Percentiles rank a stretch among this genome's conserved stretches.
Evolutionary conservation across 2,113 vertebrate genomes (phyloP).

Genomic region (Nannobrachium achirus): DNA sequence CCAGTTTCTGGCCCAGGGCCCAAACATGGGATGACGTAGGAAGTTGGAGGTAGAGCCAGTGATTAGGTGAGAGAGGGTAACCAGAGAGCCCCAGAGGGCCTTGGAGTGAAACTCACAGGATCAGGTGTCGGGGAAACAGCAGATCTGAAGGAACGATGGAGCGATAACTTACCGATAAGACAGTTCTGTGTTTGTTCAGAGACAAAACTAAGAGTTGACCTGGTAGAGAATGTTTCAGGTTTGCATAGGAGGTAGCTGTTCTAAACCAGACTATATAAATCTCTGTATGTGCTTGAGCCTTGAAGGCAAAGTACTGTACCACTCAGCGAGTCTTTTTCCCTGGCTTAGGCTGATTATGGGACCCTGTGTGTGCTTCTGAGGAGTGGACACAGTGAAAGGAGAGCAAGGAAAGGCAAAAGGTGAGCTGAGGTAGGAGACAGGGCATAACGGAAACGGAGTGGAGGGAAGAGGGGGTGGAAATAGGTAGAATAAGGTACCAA

Average conservation of each 20-base stretch:
- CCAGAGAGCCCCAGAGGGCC: constrained; percentile 56
- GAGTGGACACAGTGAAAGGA: not conserved
- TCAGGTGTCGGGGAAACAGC: constrained; percentile 61
- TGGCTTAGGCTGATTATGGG: not conserved
- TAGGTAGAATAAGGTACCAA: constrained; percentile 14
- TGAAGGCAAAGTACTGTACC: not conserved
- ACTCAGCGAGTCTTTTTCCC: not conserved
- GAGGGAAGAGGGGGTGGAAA: not conserved
- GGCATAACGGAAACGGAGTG: constrained; percentile 5
- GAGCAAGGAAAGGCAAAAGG: not conserved
- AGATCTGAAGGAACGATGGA: constrained; percentile 13
- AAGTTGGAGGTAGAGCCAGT: not conserved
- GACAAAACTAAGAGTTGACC: not conserved
- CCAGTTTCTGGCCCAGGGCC: constrained; percentile 35
- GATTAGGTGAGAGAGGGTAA: constrained; percentile 48
- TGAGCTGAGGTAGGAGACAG: not conserved
- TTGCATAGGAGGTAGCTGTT: not conserved
- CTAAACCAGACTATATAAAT: not conserved
- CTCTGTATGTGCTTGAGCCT: not conserved
- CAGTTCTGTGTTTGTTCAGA: constrained; percentile 11
- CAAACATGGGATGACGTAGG: not conserved
- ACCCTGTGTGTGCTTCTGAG: constrained; percentile 17
- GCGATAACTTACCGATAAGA: too few species aligned
- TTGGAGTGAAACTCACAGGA: constrained; percentile 47
- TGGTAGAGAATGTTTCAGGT: constrained; percentile 8